Base-by-base conservation (phyloP, 2,888 invertebrate genomes). In the Pristionchus maxplancki region DNA sequence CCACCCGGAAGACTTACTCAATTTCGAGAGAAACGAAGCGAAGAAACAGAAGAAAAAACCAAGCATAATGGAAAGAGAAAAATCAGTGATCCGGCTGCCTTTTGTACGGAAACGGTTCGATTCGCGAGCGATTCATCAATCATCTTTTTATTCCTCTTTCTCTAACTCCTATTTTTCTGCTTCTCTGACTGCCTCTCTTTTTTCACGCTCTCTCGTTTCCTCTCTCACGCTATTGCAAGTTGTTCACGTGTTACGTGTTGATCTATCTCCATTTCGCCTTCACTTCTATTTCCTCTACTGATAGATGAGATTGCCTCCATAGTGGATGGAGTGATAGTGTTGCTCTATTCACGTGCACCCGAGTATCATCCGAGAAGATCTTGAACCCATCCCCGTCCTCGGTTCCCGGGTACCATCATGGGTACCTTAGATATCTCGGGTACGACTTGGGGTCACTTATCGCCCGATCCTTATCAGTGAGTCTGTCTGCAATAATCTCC, bases 21-120 rank as follows among this genome's bases (percentile, higher is more conserved):
- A 0, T 64, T 44, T 17, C 37, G n/a, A 8, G 78, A 48, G 44
- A 78, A 8, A 6, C n/a, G 58, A 3, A 74, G 40, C 24, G 40
- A n/a, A 40, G 20, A 13, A 67, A 31, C 11, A 6, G 15, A 64
- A 67, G 1, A 20, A 40, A n/a, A n/a, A n/a, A n/a, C n/a, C n/a
- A n/a, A n/a, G n/a, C n/a, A 1, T 6, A 44, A 78, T n/a, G 78
- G 11, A 24, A 78, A 37, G 37, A 31, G n/a, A 24, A n/a, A 44
- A 48, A 0, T 4, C 3, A 15, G 40, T 3, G 78, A 8, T 11
- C 11, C 17, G 0, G 11, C 48, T 13, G n/a, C 78, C 28, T 44
- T 78, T 44, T 78, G 78, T 44, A 44, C n/a, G 78, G 78, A 58
- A 58, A 58, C 34, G 44, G 71, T 74, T 74, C 67, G 34, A 34